Conservation (phyloP, 2,888 invertebrate genomes). For the Xiphydria camelus region DNA sequence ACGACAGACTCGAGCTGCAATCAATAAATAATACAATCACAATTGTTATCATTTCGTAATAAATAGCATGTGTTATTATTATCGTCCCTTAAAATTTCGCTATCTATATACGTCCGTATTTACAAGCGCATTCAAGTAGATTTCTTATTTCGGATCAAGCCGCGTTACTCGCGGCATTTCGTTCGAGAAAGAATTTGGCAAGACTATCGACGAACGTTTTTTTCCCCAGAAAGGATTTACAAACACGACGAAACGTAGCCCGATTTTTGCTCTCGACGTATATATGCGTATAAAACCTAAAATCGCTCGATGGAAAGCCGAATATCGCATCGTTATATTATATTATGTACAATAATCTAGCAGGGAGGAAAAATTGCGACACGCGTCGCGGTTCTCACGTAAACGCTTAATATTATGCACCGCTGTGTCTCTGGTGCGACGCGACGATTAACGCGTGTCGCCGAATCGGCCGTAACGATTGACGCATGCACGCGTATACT, state of each 20-base stretch:
- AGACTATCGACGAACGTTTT: too few relatives aligned
- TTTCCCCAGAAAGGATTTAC: too few relatives aligned
- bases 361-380: too few relatives aligned
- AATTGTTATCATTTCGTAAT: conserved; percentile 40
- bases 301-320: conserved; percentile 10
- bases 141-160: too few relatives aligned
- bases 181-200: too few relatives aligned
- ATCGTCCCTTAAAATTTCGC: conserved; percentile 4
- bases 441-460: conserved; percentile 14
- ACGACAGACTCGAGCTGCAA: conserved; percentile 35
- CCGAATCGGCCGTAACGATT: conserved; percentile 12
- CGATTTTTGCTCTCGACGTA: not conserved
- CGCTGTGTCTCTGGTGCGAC: conserved; percentile 7
- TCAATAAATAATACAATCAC: conserved; percentile 50
- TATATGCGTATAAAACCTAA: conserved; percentile 17
- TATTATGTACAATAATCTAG: conserved; percentile 21
- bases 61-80: conserved; percentile 38
- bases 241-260: too few relatives aligned
- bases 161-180: too few relatives aligned
- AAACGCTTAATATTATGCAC: too few relatives aligned
- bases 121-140: conserved; percentile 23
- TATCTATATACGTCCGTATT: conserved; percentile 19
- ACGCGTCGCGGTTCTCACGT: too few relatives aligned
- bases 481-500: too few relatives aligned
- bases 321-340: conserved; percentile 10